These are phyloP conservation scores for Microchirus variegatus DNA, from an alignment of 2,797 vertebrate genomes.

Conservation along the genomic window DNA sequence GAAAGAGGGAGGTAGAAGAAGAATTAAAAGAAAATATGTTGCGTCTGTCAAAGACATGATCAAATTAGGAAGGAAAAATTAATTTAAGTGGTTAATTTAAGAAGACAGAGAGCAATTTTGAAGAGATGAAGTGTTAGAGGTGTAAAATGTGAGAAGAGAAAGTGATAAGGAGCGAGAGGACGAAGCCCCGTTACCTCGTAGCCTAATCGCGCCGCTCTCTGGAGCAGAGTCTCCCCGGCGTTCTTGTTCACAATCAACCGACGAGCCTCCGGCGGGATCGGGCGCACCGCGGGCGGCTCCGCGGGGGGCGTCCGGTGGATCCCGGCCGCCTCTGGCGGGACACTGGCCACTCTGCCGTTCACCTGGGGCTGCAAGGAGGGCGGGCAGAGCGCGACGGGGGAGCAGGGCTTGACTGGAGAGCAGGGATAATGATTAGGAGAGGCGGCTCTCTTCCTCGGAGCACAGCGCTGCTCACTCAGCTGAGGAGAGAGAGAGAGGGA, in stretches of 20 bases:
- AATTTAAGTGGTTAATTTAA: too few relatives aligned
- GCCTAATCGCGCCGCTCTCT: constrained; percentile 93
- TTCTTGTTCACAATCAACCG: constrained; percentile 98
- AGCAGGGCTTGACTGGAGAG: constrained; percentile 78
- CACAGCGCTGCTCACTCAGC: constrained; percentile 78
- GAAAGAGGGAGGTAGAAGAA: constrained; percentile 30
- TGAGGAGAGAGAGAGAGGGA: constrained; percentile 55
- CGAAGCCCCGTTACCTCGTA: constrained; percentile 87
- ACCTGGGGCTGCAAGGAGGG: constrained; percentile 74
- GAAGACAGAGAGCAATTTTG: too few relatives aligned
- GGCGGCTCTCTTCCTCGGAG: constrained; percentile 84
- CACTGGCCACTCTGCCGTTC: constrained; percentile 40
- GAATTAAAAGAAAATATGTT: constrained; percentile 7
- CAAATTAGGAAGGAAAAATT: too few relatives aligned
- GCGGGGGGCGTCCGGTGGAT: constrained; percentile 77
- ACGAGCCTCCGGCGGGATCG: constrained; percentile 95
- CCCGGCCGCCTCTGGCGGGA: constrained; percentile 67
- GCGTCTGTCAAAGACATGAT: too few relatives aligned
- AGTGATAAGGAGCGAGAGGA: constrained; percentile 31
- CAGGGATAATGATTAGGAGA: constrained; percentile 82
- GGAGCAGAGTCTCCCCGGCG: constrained; percentile 95
- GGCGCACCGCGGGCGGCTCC: constrained; percentile 86
- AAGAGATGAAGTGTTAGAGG: too few relatives aligned
- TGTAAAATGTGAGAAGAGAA: constrained; percentile 21
- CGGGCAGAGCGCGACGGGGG: constrained; percentile 82